phyloP scores from a whole-genome alignment of 2,888 invertebrate genomes.

The Fragum whitleyi region DNA sequence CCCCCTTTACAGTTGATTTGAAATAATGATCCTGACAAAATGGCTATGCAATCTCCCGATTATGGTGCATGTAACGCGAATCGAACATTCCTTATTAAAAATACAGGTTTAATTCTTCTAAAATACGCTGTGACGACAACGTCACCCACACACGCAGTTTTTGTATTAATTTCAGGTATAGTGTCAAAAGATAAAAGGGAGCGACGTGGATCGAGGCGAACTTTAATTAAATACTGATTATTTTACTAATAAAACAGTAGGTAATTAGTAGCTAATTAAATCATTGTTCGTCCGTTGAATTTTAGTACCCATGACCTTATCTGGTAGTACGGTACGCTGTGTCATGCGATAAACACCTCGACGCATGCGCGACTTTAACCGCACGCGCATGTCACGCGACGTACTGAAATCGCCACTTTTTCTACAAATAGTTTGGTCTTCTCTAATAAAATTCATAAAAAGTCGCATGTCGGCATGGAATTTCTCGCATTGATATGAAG shows the following conservation, averaged over 20 bases:
- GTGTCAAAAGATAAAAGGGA: neutral
- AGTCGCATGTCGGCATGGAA: slow-evolving; percentile 5
- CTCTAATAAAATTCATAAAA: slow-evolving; percentile 16
- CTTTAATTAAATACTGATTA: slow-evolving; percentile 62
- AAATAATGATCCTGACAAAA: too few relatives aligned
- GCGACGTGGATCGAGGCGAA: slow-evolving; percentile 11
- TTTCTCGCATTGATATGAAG: slow-evolving; percentile 5
- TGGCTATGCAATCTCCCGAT: too few relatives aligned
- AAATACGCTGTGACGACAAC: too few relatives aligned
- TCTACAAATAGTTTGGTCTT: slow-evolving; percentile 6
- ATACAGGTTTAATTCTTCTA: too few relatives aligned
- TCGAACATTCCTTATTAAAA: too few relatives aligned
- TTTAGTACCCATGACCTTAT: slow-evolving; percentile 51
- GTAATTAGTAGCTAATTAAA: slow-evolving; percentile 64
- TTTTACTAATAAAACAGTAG: slow-evolving; percentile 56
- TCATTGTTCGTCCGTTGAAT: slow-evolving; percentile 38
- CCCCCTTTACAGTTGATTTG: too few relatives aligned
- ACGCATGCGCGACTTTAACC: slow-evolving; percentile 48
- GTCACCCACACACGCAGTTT: neutral
- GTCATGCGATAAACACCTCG: slow-evolving; percentile 38
- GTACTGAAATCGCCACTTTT: slow-evolving; percentile 40
- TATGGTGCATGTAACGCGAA: too few relatives aligned
- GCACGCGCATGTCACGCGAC: slow-evolving; percentile 47
- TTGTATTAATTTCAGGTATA: neutral
- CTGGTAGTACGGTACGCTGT: slow-evolving; percentile 35